Evolutionary conservation across 2,888 invertebrate species (phyloP), one percentile per base, ranked within the genome.

Genomic region (Tenodera sinensis): DNA sequence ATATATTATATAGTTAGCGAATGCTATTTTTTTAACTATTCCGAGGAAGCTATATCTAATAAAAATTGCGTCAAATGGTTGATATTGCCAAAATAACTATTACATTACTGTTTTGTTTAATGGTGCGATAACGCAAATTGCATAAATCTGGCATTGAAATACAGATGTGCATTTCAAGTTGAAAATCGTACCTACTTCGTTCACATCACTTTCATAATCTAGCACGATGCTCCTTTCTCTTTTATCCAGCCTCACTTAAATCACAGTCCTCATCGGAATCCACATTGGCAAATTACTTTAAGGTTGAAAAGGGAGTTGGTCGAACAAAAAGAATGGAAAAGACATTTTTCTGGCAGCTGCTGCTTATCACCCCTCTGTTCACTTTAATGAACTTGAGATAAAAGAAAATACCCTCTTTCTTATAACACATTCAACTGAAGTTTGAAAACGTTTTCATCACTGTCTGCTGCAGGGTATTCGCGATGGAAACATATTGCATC

Each of bases 221-320:
- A 71, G 54, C 6, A 71, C 6, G 54, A 25, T 20, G 20, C 25
- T 30, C 8, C 20, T 20, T 28, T 85, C 28, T 15, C 20, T 8
- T 20, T 86, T 25, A 54, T 81, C 25, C 28, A 28, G 28, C 54
- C 28, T 12, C 25, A 54, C 28, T 86, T 71, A 81, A 86, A 81
- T 86, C 86, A 86, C 25, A 86, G 15, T 86, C 14, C 28, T 25
- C 86, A 86, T 86, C 86, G 30, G 86, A 15, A 27, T 86, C 20
- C 86, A 30, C 54, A 86, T 86, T 81, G 86, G 86, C 86, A 86
- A 81, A 86, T 86, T 86, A 86, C 86, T 71, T 86, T 86, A 71
- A 6, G 6, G 28, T 14, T 28, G 71, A 20, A 71, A 27, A 30
- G 30, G 20, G 54, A 71, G 25, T 71, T 71, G 20, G 6, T 71